Conservation (phyloP, 2,888 invertebrate species). For the Vanessa cardui region DNA sequence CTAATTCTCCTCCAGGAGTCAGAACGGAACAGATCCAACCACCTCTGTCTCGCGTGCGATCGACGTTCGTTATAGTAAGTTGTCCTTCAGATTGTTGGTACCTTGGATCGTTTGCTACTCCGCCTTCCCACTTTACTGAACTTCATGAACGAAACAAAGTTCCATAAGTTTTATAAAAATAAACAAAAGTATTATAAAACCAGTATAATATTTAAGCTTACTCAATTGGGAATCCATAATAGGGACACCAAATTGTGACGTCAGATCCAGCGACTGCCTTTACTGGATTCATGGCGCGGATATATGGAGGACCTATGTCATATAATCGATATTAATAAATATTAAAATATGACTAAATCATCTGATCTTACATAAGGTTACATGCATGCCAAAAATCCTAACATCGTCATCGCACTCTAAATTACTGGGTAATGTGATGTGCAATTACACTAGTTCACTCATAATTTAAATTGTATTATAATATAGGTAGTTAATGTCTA, state of each 20-base stretch:
- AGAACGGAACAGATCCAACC: slow-evolving; percentile 90
- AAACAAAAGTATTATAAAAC: background rate
- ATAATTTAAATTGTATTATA: too few relatives aligned
- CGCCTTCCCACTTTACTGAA: slow-evolving; percentile 87
- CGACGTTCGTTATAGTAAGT: slow-evolving; percentile 84
- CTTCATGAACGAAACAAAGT: slow-evolving; percentile 55
- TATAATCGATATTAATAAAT: slow-evolving; percentile 39
- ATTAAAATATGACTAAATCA: background rate
- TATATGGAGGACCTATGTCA: slow-evolving; percentile 88
- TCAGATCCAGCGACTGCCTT: slow-evolving; percentile 92
- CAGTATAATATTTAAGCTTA: slow-evolving; percentile 47
- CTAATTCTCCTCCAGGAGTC: slow-evolving; percentile 89
- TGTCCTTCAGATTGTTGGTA: slow-evolving; percentile 82
- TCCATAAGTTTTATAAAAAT: too few relatives aligned
- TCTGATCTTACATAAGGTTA: background rate
- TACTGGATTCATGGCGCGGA: slow-evolving; percentile 87
- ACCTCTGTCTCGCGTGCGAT: slow-evolving; percentile 87
- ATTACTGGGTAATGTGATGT: too few relatives aligned
- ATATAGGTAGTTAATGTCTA: too few relatives aligned
- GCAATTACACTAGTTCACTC: background rate
- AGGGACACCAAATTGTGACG: slow-evolving; percentile 90
- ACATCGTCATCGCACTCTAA: too few relatives aligned
- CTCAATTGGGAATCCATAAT: slow-evolving; percentile 92
- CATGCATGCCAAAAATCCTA: too few relatives aligned
- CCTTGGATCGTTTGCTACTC: slow-evolving; percentile 75